Conservation (phyloP, 2,113 vertebrate species). For the Helogale parvula region DNA sequence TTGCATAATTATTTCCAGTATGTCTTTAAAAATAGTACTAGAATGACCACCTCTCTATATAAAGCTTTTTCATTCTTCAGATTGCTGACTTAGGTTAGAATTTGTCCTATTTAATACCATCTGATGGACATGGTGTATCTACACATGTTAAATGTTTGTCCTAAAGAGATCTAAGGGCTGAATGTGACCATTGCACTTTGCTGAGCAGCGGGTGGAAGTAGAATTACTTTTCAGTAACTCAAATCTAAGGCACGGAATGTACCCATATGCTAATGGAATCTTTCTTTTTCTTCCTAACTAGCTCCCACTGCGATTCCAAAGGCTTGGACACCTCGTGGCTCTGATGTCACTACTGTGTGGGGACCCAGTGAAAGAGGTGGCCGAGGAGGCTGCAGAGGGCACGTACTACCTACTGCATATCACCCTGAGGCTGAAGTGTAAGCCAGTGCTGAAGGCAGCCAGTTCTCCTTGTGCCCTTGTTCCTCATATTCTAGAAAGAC, state of each 20-base stretch:
- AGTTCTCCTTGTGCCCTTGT: not conserved
- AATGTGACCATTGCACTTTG: not conserved
- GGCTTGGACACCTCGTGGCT: conserved; percentile 70
- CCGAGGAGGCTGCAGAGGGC: conserved; percentile 66
- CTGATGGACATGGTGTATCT: not conserved
- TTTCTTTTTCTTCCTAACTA: conserved; percentile 56
- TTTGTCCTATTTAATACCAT: not conserved
- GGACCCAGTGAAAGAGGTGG: conserved; percentile 63
- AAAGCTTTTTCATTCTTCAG: conserved; percentile 37
- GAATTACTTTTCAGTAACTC: not conserved
- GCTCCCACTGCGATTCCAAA: conserved; percentile 73
- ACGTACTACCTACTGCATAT: conserved; percentile 60
- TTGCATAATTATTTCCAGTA: conserved; percentile 36
- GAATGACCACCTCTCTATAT: not conserved
- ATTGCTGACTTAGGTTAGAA: not conserved
- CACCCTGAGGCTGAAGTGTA: conserved; percentile 71
- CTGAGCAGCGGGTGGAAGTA: not conserved
- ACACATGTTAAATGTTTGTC: not conserved
- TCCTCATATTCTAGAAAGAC: not conserved
- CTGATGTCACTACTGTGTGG: conserved; percentile 71
- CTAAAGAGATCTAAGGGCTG: not conserved
- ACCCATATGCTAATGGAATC: not conserved
- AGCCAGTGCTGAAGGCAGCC: not conserved
- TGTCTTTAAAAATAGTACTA: conserved; percentile 41
- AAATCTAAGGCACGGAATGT: not conserved